Evolutionary conservation across 2,797 vertebrate genomes (phyloP).

Genomic region (Triplophysa yarkandensis): DNA sequence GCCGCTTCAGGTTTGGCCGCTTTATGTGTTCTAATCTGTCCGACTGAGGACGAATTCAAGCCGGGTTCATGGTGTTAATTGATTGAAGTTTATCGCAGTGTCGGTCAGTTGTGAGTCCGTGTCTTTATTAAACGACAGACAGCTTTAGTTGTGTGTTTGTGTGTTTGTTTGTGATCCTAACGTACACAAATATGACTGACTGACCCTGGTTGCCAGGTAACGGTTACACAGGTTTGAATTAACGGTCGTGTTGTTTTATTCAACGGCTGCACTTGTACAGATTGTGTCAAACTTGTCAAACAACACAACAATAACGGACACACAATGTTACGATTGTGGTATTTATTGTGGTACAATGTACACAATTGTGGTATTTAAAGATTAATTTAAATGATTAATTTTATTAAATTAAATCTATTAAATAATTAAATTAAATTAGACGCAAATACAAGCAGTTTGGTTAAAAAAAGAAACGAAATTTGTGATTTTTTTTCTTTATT

Average conservation of each 20-base stretch:
- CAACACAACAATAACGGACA: background rate
- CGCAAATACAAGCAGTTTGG: too few species aligned
- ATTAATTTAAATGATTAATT: too few species aligned
- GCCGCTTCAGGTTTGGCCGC: slow-evolving; percentile 70
- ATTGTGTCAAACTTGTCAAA: background rate
- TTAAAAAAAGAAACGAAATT: too few species aligned
- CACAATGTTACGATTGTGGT: background rate
- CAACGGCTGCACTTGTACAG: background rate
- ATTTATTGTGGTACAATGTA: too few species aligned
- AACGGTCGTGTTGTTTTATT: background rate
- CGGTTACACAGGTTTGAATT: too few species aligned
- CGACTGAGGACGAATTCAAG: background rate
- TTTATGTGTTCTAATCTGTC: background rate
- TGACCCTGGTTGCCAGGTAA: background rate
- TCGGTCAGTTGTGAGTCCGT: slow-evolving; percentile 17
- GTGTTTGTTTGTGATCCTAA: slow-evolving; percentile 14
- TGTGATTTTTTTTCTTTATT: too few species aligned
- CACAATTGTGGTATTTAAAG: too few species aligned
- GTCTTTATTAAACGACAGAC: slow-evolving; percentile 16
- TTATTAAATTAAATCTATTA: too few species aligned
- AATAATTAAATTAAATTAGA: too few species aligned
- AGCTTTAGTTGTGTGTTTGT: slow-evolving; percentile 6
- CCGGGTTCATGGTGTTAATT: background rate
- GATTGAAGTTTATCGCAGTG: slow-evolving; percentile 29
- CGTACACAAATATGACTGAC: background rate